A percentile compares a stretch with the other conserved stretches of the same genome.
These are phyloP conservation scores for Geotrypetes seraphini DNA, from an alignment of 2,797 vertebrate genomes.

Conservation along the genomic window DNA sequence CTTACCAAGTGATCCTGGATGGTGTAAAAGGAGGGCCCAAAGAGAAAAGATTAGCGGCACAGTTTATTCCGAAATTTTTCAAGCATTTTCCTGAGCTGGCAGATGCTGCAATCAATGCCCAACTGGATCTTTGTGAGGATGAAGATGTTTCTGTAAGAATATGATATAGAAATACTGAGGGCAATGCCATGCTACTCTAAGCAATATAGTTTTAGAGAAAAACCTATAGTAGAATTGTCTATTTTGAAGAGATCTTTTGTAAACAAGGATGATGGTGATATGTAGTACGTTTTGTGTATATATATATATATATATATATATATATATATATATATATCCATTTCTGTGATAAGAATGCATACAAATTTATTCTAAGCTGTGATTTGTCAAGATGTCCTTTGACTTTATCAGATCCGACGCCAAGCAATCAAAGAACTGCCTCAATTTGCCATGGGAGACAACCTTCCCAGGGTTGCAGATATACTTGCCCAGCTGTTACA, in stretches of 20 bases:
- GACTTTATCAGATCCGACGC: constrained; percentile 73
- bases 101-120: constrained; percentile 91
- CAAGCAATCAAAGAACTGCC: constrained; percentile 96
- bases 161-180: too few relatives aligned
- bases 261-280: too few relatives aligned
- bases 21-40: constrained; percentile 92
- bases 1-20: constrained; percentile 86
- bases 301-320: too few relatives aligned
- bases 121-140: constrained; percentile 94
- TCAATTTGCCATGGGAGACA: constrained; percentile 93
- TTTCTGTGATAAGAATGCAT: too few relatives aligned
- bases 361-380: too few relatives aligned
- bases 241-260: too few relatives aligned
- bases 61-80: constrained; percentile 97
- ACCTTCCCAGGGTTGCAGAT: constrained; percentile 88
- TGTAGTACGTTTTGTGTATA: too few relatives aligned
- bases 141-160: constrained; percentile 97
- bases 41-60: constrained; percentile 91
- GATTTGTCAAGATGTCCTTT: not conserved
- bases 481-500: constrained; percentile 95
- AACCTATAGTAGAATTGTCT: too few relatives aligned
- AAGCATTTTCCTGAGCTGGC: constrained; percentile 91
- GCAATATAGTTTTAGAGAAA: too few relatives aligned
- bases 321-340: too few relatives aligned
- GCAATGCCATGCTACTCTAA: too few relatives aligned